A percentile compares a stretch with the other conserved stretches of the same genome.
phyloP scores from a whole-genome alignment of 1,140 invertebrate genomes.

The Bombus soroeensis region DNA sequence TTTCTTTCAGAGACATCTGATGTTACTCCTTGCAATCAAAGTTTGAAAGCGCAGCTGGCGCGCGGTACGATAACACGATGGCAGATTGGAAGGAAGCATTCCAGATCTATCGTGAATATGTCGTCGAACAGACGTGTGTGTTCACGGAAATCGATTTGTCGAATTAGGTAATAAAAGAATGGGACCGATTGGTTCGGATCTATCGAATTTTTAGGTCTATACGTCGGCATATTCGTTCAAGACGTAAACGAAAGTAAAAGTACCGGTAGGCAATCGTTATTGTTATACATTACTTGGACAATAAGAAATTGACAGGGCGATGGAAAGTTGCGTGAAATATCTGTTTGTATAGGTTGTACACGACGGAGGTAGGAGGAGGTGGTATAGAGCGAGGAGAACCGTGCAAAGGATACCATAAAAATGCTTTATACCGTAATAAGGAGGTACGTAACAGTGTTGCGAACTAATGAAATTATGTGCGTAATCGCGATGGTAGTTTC shows the following conservation, averaged over 20 bases:
- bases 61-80: neutral
- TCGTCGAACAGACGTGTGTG: too few species aligned
- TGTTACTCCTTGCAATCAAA: neutral
- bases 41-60: neutral
- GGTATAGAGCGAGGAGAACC: too few species aligned
- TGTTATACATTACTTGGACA: too few species aligned
- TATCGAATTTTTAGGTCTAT: too few species aligned
- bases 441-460: slow-evolving; percentile 59
- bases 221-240: too few species aligned
- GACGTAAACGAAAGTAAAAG: too few species aligned
- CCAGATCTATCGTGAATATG: neutral
- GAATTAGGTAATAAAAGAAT: too few species aligned
- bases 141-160: too few species aligned
- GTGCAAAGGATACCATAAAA: slow-evolving; percentile 65
- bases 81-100: neutral
- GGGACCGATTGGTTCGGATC: too few species aligned
- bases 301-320: too few species aligned
- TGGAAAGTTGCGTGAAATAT: too few species aligned
- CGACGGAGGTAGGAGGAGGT: neutral
- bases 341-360: neutral
- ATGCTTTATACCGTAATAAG: slow-evolving; percentile 69
- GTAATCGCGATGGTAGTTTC: slow-evolving; percentile 64
- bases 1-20: neutral
- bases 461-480: slow-evolving; percentile 70
- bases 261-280: too few species aligned